These are phyloP conservation scores for Sinodicranocentrus sp. DNA, from an alignment of 2,888 invertebrate genomes.

Conservation along the genomic window DNA sequence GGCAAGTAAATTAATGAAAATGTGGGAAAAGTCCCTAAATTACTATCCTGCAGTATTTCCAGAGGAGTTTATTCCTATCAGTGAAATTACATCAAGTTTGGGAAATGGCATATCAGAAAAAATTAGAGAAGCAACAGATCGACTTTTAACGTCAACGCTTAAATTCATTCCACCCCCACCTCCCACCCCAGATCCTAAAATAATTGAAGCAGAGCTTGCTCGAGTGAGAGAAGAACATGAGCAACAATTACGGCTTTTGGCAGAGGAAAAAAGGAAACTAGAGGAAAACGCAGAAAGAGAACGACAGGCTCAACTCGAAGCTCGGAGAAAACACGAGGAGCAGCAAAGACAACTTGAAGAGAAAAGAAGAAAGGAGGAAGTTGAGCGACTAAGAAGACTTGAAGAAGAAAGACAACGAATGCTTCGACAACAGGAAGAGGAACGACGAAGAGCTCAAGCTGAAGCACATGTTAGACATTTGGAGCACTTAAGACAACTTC, in stretches of 20 bases:
- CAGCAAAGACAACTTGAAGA: background rate
- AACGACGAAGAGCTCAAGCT: background rate
- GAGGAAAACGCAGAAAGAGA: conserved; percentile 1
- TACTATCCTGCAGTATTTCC: conserved; percentile 37
- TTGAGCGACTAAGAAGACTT: background rate
- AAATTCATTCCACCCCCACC: conserved; percentile 27
- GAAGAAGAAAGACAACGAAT: background rate
- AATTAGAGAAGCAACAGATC: conserved; percentile 35
- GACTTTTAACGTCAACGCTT: conserved; percentile 28
- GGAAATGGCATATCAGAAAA: conserved; percentile 26
- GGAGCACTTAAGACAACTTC: background rate
- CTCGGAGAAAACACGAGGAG: background rate
- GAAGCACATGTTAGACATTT: background rate
- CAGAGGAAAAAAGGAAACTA: background rate
- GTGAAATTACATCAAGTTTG: conserved; percentile 20
- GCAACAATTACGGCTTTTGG: background rate
- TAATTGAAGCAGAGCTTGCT: conserved; percentile 12
- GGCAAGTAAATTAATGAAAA: conserved; percentile 33
- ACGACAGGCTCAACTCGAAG: background rate
- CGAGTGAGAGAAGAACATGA: background rate
- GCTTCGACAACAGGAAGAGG: background rate
- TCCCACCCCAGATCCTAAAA: conserved; percentile 15
- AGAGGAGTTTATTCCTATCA: conserved; percentile 45
- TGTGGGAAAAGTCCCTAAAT: conserved; percentile 58
- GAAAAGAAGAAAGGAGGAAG: background rate